Base-by-base conservation (phyloP, 2,888 invertebrate species). In the Eupelmus urozonus region DNA sequence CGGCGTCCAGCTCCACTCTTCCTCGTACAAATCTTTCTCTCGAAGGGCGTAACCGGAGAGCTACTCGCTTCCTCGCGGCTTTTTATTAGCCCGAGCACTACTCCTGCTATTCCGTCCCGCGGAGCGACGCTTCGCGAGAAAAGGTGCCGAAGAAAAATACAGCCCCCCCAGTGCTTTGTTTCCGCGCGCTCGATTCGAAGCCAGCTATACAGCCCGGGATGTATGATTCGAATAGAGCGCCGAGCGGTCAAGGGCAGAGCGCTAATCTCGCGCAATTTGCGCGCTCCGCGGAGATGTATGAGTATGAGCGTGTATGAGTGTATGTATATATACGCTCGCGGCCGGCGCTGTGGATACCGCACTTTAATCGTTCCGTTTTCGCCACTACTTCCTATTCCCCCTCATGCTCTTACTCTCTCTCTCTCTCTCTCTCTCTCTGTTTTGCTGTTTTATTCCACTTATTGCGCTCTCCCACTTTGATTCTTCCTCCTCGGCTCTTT, bases 301-400 rank as follows among this genome's bases (percentile, higher is more conserved):
- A 11, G 13, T 45, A 45, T 45, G 16, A 7, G 16, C 9, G 34
- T 34, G 3, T 34, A 34, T 34, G n/a, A 34, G 34, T 34, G 9
- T 49, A 53, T 3, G 3, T 53, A 55, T 55, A 25, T 27, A 55
- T 13, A 9, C 13, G 27, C 55, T 25, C 20, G 53, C 5, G 25
- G 7, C n/a, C 49, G 49, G 16, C 34, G 59, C 34, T 51, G 51
- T 23, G 66, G 57, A 67, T 65, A 73, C 55, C 57, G n/a, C n/a
- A 71, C 53, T 77, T 77, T 77, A 72, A 72, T 77, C 66, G 77
- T 72, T 77, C 66, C 42, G 60, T 77, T 77, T 77, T 72, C 71
- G 65, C 77, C 77, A 55, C 72, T 53, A 60, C 63, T 76, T 76
- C 62, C 62, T 63, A 53, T 27, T 16, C 34, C 40, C 11, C n/a